Percentiles rank a stretch among this genome's conserved stretches.
Evolutionary conservation across 2,888 invertebrate species (phyloP).

Genomic region (Dryomyza anilis): DNA sequence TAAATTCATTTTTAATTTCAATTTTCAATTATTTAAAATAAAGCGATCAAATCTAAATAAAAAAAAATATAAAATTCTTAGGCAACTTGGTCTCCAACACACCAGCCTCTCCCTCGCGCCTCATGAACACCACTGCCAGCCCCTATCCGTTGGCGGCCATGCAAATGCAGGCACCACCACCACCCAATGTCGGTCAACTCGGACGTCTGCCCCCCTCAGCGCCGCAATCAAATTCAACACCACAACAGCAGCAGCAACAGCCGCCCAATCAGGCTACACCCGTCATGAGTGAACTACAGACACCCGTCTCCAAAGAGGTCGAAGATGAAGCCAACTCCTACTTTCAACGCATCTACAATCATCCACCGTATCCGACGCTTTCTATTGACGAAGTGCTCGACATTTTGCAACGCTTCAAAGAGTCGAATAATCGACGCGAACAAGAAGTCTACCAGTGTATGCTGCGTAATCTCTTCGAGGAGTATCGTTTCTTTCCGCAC

Average conservation of each 20-base stretch:
- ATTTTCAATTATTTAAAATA: too few species aligned
- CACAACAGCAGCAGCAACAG: constrained; percentile 47
- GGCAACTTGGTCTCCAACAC: constrained; percentile 75
- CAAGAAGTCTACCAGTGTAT: constrained; percentile 94
- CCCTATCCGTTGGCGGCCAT: constrained; percentile 72
- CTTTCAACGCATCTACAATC: constrained; percentile 97
- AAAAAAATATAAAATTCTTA: too few species aligned
- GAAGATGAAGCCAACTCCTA: constrained; percentile 99
- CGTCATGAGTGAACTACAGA: constrained; percentile 80
- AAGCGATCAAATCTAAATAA: too few species aligned
- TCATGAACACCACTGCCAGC: constrained; percentile 71
- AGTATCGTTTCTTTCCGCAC: constrained; percentile 97
- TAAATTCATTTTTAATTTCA: too few species aligned
- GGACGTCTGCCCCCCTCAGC: constrained; percentile 71
- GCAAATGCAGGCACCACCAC: constrained; percentile 64
- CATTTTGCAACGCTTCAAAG: constrained; percentile 94
- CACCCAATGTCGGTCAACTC: constrained; percentile 70
- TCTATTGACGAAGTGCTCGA: constrained; percentile 96
- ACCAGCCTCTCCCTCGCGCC: constrained; percentile 82
- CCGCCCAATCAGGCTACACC: constrained; percentile 58
- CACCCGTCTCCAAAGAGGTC: constrained; percentile 89
- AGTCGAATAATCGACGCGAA: constrained; percentile 85
- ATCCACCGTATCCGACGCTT: constrained; percentile 91
- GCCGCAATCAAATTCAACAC: constrained; percentile 59
- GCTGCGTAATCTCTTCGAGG: constrained; percentile 96